Base-by-base conservation (phyloP, 2,113 vertebrate genomes). In the Ramphastos sulfuratus region DNA sequence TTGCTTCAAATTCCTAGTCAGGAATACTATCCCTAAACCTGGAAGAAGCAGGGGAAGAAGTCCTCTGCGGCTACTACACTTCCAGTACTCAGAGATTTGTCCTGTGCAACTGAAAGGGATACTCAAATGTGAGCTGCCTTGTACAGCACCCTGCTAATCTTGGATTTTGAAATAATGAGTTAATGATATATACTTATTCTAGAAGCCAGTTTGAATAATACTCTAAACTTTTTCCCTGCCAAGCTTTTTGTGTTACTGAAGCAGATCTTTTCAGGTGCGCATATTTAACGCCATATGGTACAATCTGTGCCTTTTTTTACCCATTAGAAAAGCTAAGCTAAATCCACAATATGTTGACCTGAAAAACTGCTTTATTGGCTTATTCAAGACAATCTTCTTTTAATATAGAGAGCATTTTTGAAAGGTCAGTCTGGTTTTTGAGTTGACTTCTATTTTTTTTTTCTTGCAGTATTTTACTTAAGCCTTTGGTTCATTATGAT, bases 261-360 rank as follows among this genome's bases (percentile, higher is more conserved):
- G 37, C 21, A 60, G 31, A 75, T 85, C 48, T 73, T 28, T 65
- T 89, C 93, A 94, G 94, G 92, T 96, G 54, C 89, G 56, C 6
- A 0, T 58, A 24, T 75, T 77, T 66, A 80, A 66, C 1, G 4
- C 87, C 85, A 73, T 82, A 83, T 92, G 72, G 54, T 82, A 67
- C 60, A 75, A 46, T 85, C 60, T 67, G 71, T 54, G 60, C 75
- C 60, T 89, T 64, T 78, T 78, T 60, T 23, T 52, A 69, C 80
- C 15, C 24, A 13, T 67, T 67, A 82, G 50, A 92, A 90, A 79
- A 92, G 27, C 39, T 69, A 65, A 59, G 11, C 55, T 83, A 59
- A 55, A 75, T 81, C 27, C 4, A 9, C 27, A 83, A 72, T 86
- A 76, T 33, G 17, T 59, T 82, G 69, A 69, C 31, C 23, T 78